Evolutionary conservation across 2,888 invertebrate genomes (phyloP).

Genomic region (Amphipyra berbera): DNA sequence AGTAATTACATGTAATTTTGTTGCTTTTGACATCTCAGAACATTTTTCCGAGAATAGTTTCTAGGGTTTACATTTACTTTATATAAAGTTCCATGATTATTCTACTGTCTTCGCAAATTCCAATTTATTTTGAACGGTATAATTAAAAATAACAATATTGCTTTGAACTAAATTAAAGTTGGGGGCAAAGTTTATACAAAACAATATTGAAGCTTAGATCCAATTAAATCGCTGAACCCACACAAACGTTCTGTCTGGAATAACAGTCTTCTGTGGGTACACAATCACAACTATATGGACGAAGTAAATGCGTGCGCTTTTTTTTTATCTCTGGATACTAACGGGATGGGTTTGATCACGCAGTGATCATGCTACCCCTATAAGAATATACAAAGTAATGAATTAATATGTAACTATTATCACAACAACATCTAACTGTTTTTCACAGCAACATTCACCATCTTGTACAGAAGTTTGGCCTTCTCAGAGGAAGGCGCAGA

Average conservation of each 20-base stretch:
- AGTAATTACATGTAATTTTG: not conserved
- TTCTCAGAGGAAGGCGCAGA: too few relatives aligned
- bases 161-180: slow-evolving; percentile 14
- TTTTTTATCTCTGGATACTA: too few relatives aligned
- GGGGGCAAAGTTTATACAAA: slow-evolving; percentile 12
- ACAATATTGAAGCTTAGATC: slow-evolving; percentile 32
- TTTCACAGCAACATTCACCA: too few relatives aligned
- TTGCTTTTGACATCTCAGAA: not conserved
- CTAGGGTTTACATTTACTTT: not conserved
- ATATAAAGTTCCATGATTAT: not conserved
- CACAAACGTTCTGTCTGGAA: slow-evolving; percentile 7
- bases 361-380: too few relatives aligned
- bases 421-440: too few relatives aligned
- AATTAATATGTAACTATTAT: too few relatives aligned
- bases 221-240: slow-evolving; percentile 23
- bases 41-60: not conserved
- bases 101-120: not conserved
- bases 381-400: too few relatives aligned
- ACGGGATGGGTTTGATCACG: too few relatives aligned
- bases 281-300: slow-evolving; percentile 2
- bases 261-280: slow-evolving; percentile 3
- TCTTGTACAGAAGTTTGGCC: too few relatives aligned
- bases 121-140: slow-evolving; percentile 9
- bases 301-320: too few relatives aligned
- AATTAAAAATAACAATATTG: slow-evolving; percentile 41